Evolutionary conservation across 2,888 invertebrate genomes (phyloP).

Genomic region (Scaptomyza caliginosa): DNA sequence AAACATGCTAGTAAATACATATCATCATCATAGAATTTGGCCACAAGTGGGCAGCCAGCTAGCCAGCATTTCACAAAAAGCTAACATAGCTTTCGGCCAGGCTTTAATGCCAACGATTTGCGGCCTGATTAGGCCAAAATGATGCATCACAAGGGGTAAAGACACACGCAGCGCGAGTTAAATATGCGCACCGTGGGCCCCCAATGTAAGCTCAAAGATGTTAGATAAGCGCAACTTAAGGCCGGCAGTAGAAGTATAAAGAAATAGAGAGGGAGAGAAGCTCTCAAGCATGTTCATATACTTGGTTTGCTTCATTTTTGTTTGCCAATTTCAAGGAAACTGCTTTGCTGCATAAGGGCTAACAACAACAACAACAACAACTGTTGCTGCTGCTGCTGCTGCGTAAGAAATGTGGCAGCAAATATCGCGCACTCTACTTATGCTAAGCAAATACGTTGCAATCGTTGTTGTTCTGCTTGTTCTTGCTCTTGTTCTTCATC

Average conservation of each 20-base stretch:
- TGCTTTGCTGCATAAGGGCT: constrained; percentile 57
- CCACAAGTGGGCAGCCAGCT: constrained; percentile 51
- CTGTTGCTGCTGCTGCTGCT: constrained; percentile 13
- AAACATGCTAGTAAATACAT: constrained; percentile 63
- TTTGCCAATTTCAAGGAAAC: constrained; percentile 70
- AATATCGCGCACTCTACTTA: constrained; percentile 61
- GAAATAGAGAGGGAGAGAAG: constrained; percentile 38
- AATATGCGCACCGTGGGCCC: constrained; percentile 70
- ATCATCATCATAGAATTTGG: constrained; percentile 41
- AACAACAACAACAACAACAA: constrained; percentile 19
- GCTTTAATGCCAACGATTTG: constrained; percentile 77
- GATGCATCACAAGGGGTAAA: constrained; percentile 69
- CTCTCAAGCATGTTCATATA: neutral
- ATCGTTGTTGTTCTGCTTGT: constrained; percentile 31
- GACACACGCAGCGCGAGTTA: constrained; percentile 71
- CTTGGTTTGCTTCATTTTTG: neutral
- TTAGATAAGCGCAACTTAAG: constrained; percentile 47
- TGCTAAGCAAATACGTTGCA: constrained; percentile 64
- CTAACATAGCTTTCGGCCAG: constrained; percentile 69
- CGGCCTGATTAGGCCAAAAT: constrained; percentile 74
- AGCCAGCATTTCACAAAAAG: constrained; percentile 49
- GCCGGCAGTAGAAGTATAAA: constrained; percentile 17
- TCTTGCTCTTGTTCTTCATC: constrained; percentile 45
- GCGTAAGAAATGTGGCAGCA: constrained; percentile 71
- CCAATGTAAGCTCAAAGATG: constrained; percentile 52